Evolutionary conservation across 1,140 invertebrate species (phyloP), one percentile per base, ranked within the genome.

Genomic region (Aphaenogaster floridana): DNA sequence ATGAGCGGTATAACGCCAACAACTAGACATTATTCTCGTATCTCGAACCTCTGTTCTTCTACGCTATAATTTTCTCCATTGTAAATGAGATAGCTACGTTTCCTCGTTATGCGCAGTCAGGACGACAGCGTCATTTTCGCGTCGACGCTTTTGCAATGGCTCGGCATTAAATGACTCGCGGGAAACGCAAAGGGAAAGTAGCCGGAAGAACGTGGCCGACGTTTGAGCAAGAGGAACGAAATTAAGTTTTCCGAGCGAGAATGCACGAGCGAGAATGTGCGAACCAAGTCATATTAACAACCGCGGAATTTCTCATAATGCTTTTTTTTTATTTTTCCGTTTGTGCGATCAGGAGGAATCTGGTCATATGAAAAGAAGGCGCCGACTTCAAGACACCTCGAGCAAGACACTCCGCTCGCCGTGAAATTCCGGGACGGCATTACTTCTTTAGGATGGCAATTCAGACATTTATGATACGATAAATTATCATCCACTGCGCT

Each of bases 251-350:
- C 13, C 21, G 48, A 21, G 36, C 0, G n/a, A 42, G 36, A 69
- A 52, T 15, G 36, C 3, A 54, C n/a, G 28, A 72, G 52, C 28
- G 34, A 39, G 52, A 57, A 57, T 68, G 36, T 36, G 11, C 59
- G 61, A 79, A 28, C 64, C 34, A 21, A 79, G 42, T 78, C 34
- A 21, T 64, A 64, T 64, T 64, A 64, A 50, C 57, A 64, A 45
- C n/a, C 39, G 66, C 57, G 79, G 79, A 71, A 71, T 81, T 81
- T 81, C 64, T 81, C 79, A 71, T 81, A 71, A 71, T 15, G n/a
- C 54, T n/a, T 74, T 81, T 68, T 68, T 71, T 57, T 81, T 57
- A 71, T 81, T 71, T n/a, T 71, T 57, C 66, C 39, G 21, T 28
- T 45, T 34, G 39, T 34, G 48, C 39, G 66, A 71, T 34, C 48